phyloP scores from a whole-genome alignment of 2,797 vertebrate genomes.

The Cuculus canorus region DNA sequence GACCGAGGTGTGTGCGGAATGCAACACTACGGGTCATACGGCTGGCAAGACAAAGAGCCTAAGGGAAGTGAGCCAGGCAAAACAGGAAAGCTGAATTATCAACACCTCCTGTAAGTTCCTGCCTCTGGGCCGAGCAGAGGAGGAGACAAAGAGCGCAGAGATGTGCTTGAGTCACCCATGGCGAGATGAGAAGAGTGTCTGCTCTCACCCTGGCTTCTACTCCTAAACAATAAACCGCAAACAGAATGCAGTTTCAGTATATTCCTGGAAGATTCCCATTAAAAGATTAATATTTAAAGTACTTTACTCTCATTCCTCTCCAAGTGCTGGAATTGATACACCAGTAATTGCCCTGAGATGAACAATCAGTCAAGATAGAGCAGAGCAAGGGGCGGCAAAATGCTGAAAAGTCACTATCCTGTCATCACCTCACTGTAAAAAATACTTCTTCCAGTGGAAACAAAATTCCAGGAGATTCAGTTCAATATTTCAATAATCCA shows the following conservation, averaged over 20 bases:
- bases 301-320: background rate
- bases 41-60: background rate
- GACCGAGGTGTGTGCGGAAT: background rate
- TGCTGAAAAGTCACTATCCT: background rate
- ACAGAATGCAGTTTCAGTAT: background rate
- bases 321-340: background rate
- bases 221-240: background rate
- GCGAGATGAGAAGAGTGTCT: background rate
- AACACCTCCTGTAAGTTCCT: background rate
- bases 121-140: background rate
- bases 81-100: conserved; percentile 19
- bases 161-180: background rate
- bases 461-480: background rate
- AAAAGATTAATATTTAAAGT: background rate
- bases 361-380: background rate
- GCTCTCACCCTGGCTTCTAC: background rate
- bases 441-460: background rate
- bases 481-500: background rate
- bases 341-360: background rate
- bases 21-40: fast-evolving
- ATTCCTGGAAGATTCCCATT: conserved; percentile 20
- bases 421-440: background rate
- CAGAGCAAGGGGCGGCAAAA: background rate
- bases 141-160: background rate
- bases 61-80: background rate